A percentile compares a stretch with the other conserved stretches of the same genome.
Conservation (phyloP, 2,888 invertebrate genomes). For the Drosophila fulvimacula region DNA sequence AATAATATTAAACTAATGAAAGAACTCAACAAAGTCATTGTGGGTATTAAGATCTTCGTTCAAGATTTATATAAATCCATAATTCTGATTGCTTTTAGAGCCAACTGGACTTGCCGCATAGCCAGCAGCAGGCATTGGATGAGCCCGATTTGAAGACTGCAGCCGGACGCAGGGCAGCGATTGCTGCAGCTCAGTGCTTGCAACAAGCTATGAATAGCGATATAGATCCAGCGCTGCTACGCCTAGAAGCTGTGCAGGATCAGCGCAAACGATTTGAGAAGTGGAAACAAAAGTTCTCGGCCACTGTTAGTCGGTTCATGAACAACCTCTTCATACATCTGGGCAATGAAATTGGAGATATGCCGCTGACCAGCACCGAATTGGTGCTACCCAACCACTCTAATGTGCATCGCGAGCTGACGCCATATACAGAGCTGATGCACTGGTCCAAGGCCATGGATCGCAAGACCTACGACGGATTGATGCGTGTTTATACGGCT, state of each 20-base stretch:
- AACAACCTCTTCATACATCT: slow-evolving; percentile 98
- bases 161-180: slow-evolving; percentile 87
- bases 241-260: slow-evolving; percentile 91
- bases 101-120: slow-evolving; percentile 89
- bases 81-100: slow-evolving; percentile 83
- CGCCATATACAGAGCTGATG: slow-evolving; percentile 95
- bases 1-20: slow-evolving; percentile 92
- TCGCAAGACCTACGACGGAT: slow-evolving; percentile 91
- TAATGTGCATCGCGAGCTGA: slow-evolving; percentile 93
- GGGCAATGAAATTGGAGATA: slow-evolving; percentile 91
- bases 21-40: slow-evolving; percentile 92
- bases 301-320: slow-evolving; percentile 93
- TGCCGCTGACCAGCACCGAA: slow-evolving; percentile 83
- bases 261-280: slow-evolving; percentile 92
- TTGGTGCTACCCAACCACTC: slow-evolving; percentile 91
- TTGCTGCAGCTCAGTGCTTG: slow-evolving; percentile 90
- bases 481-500: slow-evolving; percentile 92
- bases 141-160: slow-evolving; percentile 90
- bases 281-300: slow-evolving; percentile 91
- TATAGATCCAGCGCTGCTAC: slow-evolving; percentile 87
- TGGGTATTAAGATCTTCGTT: slow-evolving; percentile 84
- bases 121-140: slow-evolving; percentile 88
- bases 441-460: slow-evolving; percentile 96
- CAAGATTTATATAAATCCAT: background rate
- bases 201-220: slow-evolving; percentile 90